Evolutionary conservation across 1,140 invertebrate genomes (phyloP), one percentile per base, ranked within the genome.

Genomic region (Mylabris phalerata): DNA sequence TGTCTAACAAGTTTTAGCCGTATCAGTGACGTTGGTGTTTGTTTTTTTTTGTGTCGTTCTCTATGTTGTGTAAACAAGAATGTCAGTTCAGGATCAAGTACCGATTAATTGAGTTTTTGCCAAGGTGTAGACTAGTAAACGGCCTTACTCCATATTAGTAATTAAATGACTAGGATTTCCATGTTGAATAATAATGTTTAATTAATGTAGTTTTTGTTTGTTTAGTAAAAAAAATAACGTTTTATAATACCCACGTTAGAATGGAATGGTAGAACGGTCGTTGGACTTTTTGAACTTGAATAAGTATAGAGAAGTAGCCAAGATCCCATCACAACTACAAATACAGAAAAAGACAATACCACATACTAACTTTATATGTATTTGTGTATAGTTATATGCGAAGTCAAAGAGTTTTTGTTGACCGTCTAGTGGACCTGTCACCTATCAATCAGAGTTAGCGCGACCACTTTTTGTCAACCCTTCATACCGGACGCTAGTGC

Each of bases 401-500:
- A 42, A 10, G 4, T 4, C 4, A 42, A 11, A 42, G 41, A n/a
- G 25, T 69, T 69, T 69, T 69, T 67, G 62, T 51, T 48, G 49
- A 48, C 62, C 61, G 67, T 69, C 66, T 66, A 69, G 67, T 68
- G 67, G 59, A 61, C 56, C 67, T 69, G 67, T 69, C 67, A 69
- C 67, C 67, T 69, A 69, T 69, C 67, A 69, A 69, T 69, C 67
- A 69, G 62, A 66, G 63, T 66, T 65, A 67, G 67, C 67, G 67
- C 66, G 66, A 69, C 67, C 67, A 57, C 67, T 69, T 69, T 69
- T 69, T 69, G 67, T 69, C 67, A 68, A 69, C 61, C 60, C 65
- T 67, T 69, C 67, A 67, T 69, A 68, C 67, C 62, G 64, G 61
- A 67, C 67, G 65, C 64, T 67, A 67, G 67, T 67, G 49, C 55